Evolutionary conservation across 2,113 vertebrate genomes (phyloP).

Genomic region (Galeopterus variegatus): DNA sequence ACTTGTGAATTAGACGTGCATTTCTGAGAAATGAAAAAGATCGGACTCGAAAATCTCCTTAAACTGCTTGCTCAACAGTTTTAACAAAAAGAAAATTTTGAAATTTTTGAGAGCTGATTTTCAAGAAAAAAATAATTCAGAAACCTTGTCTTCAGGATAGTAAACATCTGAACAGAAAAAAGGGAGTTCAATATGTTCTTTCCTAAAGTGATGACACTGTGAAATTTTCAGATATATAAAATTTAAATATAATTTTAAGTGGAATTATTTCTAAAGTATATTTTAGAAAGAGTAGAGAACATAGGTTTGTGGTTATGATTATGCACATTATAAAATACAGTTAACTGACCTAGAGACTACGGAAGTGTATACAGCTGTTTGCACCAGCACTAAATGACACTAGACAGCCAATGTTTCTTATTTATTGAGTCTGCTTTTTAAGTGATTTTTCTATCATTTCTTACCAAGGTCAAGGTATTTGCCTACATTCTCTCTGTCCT

Average conservation of each 20-base stretch:
- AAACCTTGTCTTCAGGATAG: background rate
- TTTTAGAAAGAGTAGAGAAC: background rate
- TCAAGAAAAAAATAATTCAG: background rate
- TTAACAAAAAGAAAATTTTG: background rate
- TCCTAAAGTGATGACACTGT: accelerated
- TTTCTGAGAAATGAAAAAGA: background rate
- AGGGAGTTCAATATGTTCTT: too few species aligned
- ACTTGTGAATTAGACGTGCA: background rate
- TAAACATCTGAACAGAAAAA: background rate
- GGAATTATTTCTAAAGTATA: background rate
- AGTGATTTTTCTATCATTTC: background rate
- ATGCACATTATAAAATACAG: accelerated
- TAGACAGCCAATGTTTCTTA: accelerated
- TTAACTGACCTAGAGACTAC: accelerated
- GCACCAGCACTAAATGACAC: background rate
- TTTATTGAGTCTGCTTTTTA: background rate
- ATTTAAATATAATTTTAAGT: background rate
- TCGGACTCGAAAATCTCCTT: background rate
- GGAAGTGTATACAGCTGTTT: accelerated
- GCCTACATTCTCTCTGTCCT: background rate
- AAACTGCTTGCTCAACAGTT: background rate
- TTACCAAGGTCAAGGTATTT: background rate
- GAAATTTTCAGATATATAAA: background rate
- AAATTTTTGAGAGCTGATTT: background rate
- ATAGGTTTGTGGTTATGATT: accelerated